Evolutionary conservation across 2,113 vertebrate species (phyloP), one percentile per base, ranked within the genome.

Genomic region (Spheniscus mendiculus): DNA sequence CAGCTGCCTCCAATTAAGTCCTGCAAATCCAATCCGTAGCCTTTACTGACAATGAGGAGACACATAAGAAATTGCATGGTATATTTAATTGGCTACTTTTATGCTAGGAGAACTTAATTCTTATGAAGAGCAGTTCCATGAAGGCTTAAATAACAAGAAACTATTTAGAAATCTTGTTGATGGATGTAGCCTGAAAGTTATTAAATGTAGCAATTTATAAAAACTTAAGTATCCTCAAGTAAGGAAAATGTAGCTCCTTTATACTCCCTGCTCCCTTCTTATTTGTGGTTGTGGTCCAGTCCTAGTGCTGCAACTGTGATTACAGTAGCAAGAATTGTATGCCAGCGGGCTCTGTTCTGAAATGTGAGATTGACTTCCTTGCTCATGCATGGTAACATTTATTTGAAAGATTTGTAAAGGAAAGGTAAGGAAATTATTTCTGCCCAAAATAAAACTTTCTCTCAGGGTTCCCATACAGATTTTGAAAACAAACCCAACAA

Each of bases 401-500:
- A 77, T 93, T 91, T 91, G 90, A 70, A 87, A 91, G 66, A 95
- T 89, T 73, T 94, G 44, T 19, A 21, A 85, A 38, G 56, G 53
- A 80, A 83, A 42, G 76, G 12, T 78, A 79, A 93, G 88, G 74
- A 95, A 83, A 76, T 78, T 81, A 63, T 84, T 83, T 96, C 74
- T 97, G 62, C 77, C 29, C 8, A 32, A 92, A 92, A 82, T 18
- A 79, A 50, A 91, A 53, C 18, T 77, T 91, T 87, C 62, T 96
- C 49, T 96, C 71, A 82, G 90, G 90, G 87, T 93, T 97, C 47
- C 74, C 44, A 36, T 53, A 42, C 20, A 86, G 55, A 69, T 96
- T 93, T 94, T 96, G 71, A 87, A 96, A 97, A 96, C 13, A 21
- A 96, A 80, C 69, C 49, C 26, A 63, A 65, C 21, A 78, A 89